Percentiles rank a stretch among this genome's conserved stretches.
Conservation (phyloP, 2,113 vertebrate species). For the Sardina pilchardus region DNA sequence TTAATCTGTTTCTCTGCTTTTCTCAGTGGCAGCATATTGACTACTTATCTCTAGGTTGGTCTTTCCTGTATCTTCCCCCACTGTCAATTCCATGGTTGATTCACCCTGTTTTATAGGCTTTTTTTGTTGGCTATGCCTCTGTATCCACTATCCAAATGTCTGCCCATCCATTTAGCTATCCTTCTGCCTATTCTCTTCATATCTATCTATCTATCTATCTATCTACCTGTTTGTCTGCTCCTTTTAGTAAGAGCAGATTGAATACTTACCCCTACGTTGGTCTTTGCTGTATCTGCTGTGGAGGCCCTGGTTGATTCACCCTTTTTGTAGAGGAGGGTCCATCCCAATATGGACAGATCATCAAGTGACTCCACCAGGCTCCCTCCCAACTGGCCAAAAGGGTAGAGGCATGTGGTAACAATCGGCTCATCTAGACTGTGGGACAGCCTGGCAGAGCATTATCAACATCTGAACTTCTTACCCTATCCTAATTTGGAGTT, state of each 20-base stretch:
- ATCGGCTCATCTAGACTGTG: neutral
- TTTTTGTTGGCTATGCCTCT: too few relatives aligned
- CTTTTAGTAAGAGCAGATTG: neutral
- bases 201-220: too few relatives aligned
- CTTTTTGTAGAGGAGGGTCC: slow-evolving; percentile 22
- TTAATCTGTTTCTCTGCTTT: neutral
- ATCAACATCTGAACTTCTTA: neutral
- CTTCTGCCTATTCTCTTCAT: too few relatives aligned
- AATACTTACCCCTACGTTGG: slow-evolving; percentile 26
- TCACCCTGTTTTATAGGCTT: slow-evolving; percentile 21
- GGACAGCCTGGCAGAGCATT: neutral
- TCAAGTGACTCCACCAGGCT: neutral
- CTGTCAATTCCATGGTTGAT: neutral
- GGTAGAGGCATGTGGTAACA: slow-evolving; percentile 25
- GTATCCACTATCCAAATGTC: too few relatives aligned
- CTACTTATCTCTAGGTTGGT: slow-evolving; percentile 26
- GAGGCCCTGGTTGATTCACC: slow-evolving; percentile 5
- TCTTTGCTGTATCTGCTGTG: slow-evolving; percentile 23
- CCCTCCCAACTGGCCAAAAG: neutral
- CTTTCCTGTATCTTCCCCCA: slow-evolving; percentile 19
- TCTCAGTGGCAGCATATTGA: neutral
- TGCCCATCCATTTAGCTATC: too few relatives aligned
- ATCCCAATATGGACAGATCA: slow-evolving; percentile 28
- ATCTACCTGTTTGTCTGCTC: neutral
- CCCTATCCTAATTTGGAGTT: slow-evolving; percentile 20